Evolutionary conservation across 2,797 vertebrate species (phyloP).

Genomic region (Clarias pachynema): DNA sequence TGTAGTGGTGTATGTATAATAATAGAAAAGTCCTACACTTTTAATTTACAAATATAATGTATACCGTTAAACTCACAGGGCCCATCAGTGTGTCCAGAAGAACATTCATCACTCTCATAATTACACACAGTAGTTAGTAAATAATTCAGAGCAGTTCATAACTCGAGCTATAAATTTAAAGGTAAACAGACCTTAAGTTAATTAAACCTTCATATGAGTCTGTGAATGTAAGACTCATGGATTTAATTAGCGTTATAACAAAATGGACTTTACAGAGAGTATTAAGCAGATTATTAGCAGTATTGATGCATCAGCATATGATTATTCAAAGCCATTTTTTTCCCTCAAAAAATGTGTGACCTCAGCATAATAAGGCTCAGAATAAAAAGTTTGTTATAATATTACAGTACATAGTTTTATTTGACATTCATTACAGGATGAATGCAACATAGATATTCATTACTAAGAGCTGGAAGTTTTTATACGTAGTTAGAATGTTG

Average conservation of each 20-base stretch:
- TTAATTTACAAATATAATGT: not conserved
- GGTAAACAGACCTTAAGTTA: constrained; percentile 26
- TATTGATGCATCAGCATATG: not conserved
- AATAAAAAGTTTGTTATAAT: not conserved
- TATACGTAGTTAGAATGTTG: too few species aligned
- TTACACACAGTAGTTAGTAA: constrained; percentile 23
- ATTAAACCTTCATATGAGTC: constrained; percentile 12
- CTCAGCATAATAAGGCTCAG: not conserved
- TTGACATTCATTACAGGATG: not conserved
- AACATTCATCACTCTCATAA: constrained; percentile 8
- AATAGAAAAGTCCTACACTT: not conserved
- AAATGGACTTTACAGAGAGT: not conserved
- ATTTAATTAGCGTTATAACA: not conserved
- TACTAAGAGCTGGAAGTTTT: not conserved
- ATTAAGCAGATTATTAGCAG: not conserved
- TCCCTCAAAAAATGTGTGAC: not conserved
- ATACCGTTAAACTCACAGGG: constrained; percentile 3
- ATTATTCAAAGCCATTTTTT: not conserved
- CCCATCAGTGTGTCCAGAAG: not conserved
- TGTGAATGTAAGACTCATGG: not conserved
- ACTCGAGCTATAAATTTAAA: constrained; percentile 4
- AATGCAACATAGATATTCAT: not conserved
- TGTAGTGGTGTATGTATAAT: not conserved
- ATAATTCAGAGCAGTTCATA: not conserved
- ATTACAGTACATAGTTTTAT: not conserved